phyloP scores from a whole-genome alignment of 2,888 invertebrate genomes.

The Tuta absoluta region DNA sequence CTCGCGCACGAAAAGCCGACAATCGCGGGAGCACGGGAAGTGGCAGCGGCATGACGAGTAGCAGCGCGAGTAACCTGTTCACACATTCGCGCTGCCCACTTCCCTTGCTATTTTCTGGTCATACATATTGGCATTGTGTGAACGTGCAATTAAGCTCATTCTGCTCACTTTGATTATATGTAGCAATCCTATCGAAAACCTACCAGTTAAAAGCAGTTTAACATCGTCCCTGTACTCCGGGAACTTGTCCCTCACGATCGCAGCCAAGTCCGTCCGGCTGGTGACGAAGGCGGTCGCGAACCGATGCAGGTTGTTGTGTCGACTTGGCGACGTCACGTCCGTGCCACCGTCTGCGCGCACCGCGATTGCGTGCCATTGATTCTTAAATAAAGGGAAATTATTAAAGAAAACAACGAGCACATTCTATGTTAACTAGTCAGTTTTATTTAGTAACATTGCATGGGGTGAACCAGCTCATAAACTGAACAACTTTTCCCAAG shows the following conservation, averaged over 20 bases:
- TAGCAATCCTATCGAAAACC: background rate
- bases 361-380: constrained; percentile 81
- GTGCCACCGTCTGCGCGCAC: constrained; percentile 60
- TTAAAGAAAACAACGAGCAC: background rate
- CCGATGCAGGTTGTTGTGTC: constrained; percentile 71
- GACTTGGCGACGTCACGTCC: constrained; percentile 40
- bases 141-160: background rate
- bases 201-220: constrained; percentile 73
- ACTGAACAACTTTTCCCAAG: too few species aligned
- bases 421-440: background rate
- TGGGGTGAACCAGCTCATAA: too few species aligned
- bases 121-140: too few species aligned
- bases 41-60: too few species aligned
- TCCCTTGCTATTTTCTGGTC: too few species aligned
- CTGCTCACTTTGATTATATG: too few species aligned
- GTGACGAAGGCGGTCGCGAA: constrained; percentile 84
- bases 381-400: constrained; percentile 52
- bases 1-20: too few species aligned
- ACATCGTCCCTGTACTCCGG: constrained; percentile 55
- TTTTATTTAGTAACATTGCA: background rate
- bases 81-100: too few species aligned
- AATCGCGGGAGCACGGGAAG: too few species aligned
- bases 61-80: too few species aligned
- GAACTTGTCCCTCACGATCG: constrained; percentile 77
- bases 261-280: constrained; percentile 76